Conservation (phyloP, 2,113 vertebrate species). For the Eolophus roseicapilla region DNA sequence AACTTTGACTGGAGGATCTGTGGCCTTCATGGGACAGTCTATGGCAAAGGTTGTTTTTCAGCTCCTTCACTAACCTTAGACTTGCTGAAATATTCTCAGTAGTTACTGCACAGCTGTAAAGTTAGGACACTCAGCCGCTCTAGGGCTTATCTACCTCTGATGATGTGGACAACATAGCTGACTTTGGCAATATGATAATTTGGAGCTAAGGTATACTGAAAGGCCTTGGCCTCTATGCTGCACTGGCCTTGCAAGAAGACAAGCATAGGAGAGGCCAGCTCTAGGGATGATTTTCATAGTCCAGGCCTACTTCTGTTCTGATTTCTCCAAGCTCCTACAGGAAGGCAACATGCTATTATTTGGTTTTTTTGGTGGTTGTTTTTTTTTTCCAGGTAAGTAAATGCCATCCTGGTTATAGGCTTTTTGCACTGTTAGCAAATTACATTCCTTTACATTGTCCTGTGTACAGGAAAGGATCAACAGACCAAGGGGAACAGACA, state of each 20-base stretch:
- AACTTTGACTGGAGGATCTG: conserved; percentile 80
- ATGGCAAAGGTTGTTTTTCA: conserved; percentile 69
- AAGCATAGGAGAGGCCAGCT: not conserved
- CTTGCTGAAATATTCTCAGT: not conserved
- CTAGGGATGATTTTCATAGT: not conserved
- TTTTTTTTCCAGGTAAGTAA: accelerated
- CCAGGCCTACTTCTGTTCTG: not conserved
- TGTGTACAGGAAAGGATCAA: not conserved
- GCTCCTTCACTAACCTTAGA: not conserved
- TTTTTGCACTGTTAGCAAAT: not conserved
- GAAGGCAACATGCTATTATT: not conserved
- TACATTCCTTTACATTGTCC: not conserved
- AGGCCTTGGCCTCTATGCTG: not conserved
- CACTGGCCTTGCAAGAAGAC: not conserved
- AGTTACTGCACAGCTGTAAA: not conserved
- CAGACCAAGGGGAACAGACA: not conserved
- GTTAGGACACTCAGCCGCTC: not conserved
- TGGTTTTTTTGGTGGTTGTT: not conserved
- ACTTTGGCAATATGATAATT: not conserved
- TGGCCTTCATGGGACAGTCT: conserved; percentile 71
- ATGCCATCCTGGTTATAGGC: not conserved
- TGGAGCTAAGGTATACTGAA: not conserved
- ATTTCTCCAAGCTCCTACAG: not conserved
- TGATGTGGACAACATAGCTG: not conserved
- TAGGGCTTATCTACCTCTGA: not conserved